Base-by-base conservation (phyloP, 2,888 invertebrate genomes). In the Ophonus ardosiacus region DNA sequence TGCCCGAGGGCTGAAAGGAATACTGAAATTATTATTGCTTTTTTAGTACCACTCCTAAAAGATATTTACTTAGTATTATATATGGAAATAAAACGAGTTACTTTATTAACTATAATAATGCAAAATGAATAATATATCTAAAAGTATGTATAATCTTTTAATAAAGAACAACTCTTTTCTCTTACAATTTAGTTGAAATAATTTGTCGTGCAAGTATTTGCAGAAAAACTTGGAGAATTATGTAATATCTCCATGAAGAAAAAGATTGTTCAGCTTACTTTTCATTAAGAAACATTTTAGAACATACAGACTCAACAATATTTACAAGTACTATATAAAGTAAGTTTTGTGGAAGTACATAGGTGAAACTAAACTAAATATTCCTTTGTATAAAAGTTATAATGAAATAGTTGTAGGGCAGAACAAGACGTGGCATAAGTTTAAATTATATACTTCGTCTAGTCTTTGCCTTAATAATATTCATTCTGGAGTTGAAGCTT, bases 311-410 rank as follows among this genome's bases (percentile, higher is more conserved):
- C 24, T 68, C 6, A 68, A 38, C 38, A 68, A 68, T 68, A 68
- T 68, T 68, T 68, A 68, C 38, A 68, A 68, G 68, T 68, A 68
- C 38, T 68, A 68, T 68, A 31, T 15, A 38, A 68, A 68, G 38
- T 68, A 38, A 68, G 68, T 68, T 68, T 68, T 68, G 7, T 38
- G 31, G 10, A 38, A 68, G 5, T 68, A 68, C 31, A 31, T 68
- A 68, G 68, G 68, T 68, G 68, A 24, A 68, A 31, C 38, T 68
- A 24, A 68, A 31, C 38, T 68, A n/a, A 68, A 68, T 68, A 68
- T 68, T 68, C 38, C 68, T 68, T 68, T 68, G 68, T 68, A 10
- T 68, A 68, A 68, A 68, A 68, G 68, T 68, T 68, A 68, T 68
- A 68, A 68, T 68, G 68, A 68, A 68, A 68, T 68, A 68, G 38